Percentiles rank a stretch among this genome's conserved stretches.
These are phyloP conservation scores for Drosophila acutilabella DNA, from an alignment of 2,888 invertebrate genomes.

Conservation along the genomic window DNA sequence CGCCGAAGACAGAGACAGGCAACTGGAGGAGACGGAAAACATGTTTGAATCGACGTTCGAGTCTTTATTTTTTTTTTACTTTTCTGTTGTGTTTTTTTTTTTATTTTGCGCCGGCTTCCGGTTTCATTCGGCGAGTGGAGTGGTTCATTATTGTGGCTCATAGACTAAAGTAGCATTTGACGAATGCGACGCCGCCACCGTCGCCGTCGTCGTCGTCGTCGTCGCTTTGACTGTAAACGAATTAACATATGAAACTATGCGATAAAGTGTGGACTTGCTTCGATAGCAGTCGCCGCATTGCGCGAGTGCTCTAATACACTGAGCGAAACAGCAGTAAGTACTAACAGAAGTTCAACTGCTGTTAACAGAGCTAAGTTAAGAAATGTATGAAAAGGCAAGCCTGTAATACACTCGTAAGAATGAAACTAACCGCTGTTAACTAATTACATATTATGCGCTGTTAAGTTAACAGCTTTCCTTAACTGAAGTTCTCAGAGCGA, in stretches of 20 bases:
- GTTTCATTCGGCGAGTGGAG: constrained; percentile 38
- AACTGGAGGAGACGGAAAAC: constrained; percentile 36
- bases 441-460: too few species aligned
- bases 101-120: constrained; percentile 49
- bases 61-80: constrained; percentile 2
- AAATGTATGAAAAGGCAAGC: too few species aligned
- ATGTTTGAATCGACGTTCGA: constrained; percentile 54
- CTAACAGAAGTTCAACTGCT: too few species aligned
- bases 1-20: not conserved
- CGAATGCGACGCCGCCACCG: constrained; percentile 44
- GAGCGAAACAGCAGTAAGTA: constrained; percentile 9
- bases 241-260: constrained; percentile 73
- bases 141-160: constrained; percentile 45
- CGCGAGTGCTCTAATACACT: constrained; percentile 39
- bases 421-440: too few species aligned
- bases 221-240: constrained; percentile 49
- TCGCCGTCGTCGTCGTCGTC: constrained; percentile 13
- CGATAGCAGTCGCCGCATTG: constrained; percentile 46
- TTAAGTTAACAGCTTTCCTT: too few species aligned
- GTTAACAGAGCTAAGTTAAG: too few species aligned
- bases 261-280: constrained; percentile 73
- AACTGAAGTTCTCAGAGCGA: too few species aligned
- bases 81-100: not conserved
- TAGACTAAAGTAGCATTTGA: constrained; percentile 56
- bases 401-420: too few species aligned